phyloP scores from a whole-genome alignment of 2,888 invertebrate species.

The Drosophila rubida region DNA sequence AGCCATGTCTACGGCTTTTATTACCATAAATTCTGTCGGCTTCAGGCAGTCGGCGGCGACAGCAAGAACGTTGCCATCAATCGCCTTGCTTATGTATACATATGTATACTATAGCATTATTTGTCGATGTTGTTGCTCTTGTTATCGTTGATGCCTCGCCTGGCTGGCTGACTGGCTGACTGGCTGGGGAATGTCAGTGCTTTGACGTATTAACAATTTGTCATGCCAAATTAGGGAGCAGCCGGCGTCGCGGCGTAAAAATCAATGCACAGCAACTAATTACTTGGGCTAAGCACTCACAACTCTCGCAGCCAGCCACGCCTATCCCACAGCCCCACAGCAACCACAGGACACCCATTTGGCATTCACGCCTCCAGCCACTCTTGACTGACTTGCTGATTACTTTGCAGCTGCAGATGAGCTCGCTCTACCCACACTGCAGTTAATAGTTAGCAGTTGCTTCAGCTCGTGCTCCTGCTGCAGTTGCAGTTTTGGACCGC shows the following conservation, averaged over 20 bases:
- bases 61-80: constrained; percentile 47
- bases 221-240: constrained; percentile 74
- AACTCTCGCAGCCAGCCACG: not conserved
- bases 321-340: too few relatives aligned
- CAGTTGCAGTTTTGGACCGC: constrained; percentile 64
- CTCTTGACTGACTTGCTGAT: constrained; percentile 61
- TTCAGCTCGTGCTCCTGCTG: constrained; percentile 12
- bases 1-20: constrained; percentile 66
- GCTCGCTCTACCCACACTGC: constrained; percentile 18
- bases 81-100: constrained; percentile 15
- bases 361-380: not conserved
- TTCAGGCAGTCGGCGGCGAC: constrained; percentile 37
- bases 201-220: constrained; percentile 78
- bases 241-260: constrained; percentile 56
- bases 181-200: constrained; percentile 37
- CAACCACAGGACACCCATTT: not conserved
- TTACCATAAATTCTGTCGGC: constrained; percentile 71
- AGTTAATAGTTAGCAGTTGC: constrained; percentile 2
- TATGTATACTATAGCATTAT: constrained; percentile 22
- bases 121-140: constrained; percentile 13
- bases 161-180: constrained; percentile 23
- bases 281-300: constrained; percentile 43
- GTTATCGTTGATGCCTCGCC: constrained; percentile 6
- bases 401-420: constrained; percentile 67
- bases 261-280: constrained; percentile 78